Base-by-base conservation (phyloP, 2,113 vertebrate genomes). In the Heliornis fulica region DNA sequence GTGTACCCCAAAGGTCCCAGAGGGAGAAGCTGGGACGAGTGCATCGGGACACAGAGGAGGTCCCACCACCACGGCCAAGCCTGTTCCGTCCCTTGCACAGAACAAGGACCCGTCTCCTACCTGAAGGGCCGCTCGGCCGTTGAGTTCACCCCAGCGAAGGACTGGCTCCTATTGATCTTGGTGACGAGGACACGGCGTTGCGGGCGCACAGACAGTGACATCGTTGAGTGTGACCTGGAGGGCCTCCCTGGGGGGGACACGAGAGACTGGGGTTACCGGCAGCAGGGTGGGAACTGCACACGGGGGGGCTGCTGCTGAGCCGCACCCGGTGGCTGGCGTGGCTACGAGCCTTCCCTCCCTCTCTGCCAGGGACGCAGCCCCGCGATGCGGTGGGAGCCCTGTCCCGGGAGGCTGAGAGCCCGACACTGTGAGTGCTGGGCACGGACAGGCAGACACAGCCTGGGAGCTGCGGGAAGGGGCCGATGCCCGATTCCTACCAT, bases 111-210 rank as follows among this genome's bases (percentile, higher is more conserved):
- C 53, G 0, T 31, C 40, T 74, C 88, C 70, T 96, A 99, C 99
- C 99, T 99, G 98, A 98, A 98, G 40, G 98, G 94, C 88, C 98
- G 99, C 93, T 99, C 98, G 76, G 98, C 97, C 29, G 96, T 94
- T 7, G 98, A 98, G 97, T 99, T 99, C 97, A 99, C 99, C 82
- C 99, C 99, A 14, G 99, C 99, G 28, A 99, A 99, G 83, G 99
- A 99, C 97, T 99, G 99, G 97, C 99, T 99, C 97, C 99, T 99
- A 99, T 93, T 99, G 98, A 99, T 98, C 98, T 98, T 98, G 96
- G 97, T 98, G 94, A 98, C 96, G 60, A 98, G 97, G 95, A 98
- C 97, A 78, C 98, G 98, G 94, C 98, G 98, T 95, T 98, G 97
- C 6, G 99, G 99, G 80, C 98, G 98, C 97, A 98, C 98, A 9